Conservation (phyloP, 2,888 invertebrate genomes). For the Leucania comma region DNA sequence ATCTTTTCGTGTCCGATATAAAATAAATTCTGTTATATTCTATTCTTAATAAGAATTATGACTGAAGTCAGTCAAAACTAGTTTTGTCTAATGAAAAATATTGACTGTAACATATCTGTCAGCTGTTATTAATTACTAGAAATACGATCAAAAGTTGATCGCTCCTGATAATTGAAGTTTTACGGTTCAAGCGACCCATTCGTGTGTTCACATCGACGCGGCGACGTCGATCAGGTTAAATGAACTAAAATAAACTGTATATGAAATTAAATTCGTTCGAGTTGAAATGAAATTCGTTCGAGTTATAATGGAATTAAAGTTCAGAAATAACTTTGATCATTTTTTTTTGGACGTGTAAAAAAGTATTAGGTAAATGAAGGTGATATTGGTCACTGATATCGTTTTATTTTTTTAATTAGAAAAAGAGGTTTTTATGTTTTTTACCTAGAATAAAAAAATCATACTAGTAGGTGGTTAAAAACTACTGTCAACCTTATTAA, state of each 20-base stretch:
- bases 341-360: neutral
- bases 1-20: too few species aligned
- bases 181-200: conserved; percentile 20
- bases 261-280: conserved; percentile 7
- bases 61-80: too few species aligned
- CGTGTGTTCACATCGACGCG: conserved; percentile 6
- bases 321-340: neutral
- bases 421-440: too few species aligned
- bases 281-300: conserved; percentile 10
- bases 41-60: too few species aligned
- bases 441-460: too few species aligned
- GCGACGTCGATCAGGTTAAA: conserved; percentile 24
- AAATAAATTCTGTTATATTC: too few species aligned
- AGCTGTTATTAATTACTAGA: conserved; percentile 43
- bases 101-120: neutral
- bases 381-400: neutral
- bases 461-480: too few species aligned
- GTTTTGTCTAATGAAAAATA: too few species aligned
- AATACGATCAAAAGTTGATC: conserved; percentile 28
- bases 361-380: too few species aligned
- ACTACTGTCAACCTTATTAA: too few species aligned
- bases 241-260: conserved; percentile 7
- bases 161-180: conserved; percentile 39
- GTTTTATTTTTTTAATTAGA: neutral
- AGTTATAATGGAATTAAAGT: conserved; percentile 5